Conservation (phyloP, 64 coral and sea anemone genomes). For the Astreopora myriophthalma region DNA sequence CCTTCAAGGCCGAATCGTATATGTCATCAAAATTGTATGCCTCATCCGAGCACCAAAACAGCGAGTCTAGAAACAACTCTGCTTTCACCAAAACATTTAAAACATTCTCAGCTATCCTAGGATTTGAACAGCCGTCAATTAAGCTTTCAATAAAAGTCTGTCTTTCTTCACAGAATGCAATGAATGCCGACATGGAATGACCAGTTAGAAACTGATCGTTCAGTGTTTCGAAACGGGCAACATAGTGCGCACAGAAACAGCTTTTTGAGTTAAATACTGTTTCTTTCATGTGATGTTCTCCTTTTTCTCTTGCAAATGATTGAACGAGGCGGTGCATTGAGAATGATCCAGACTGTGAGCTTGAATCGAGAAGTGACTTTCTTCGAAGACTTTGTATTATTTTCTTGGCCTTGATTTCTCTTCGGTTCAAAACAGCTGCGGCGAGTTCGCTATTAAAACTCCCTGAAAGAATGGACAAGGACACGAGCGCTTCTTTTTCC, state of each 20-base stretch:
- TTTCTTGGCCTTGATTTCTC: background rate
- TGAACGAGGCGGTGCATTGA: conserved; percentile 7
- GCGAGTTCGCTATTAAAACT: conserved; percentile 18
- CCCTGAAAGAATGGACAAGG: background rate
- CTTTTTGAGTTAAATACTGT: background rate
- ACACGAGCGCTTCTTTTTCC: background rate
- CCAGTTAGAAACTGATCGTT: background rate
- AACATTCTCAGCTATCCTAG: background rate
- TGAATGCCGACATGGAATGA: background rate
- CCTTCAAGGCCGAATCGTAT: background rate
- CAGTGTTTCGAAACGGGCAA: background rate
- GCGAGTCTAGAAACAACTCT: background rate
- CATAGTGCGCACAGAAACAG: background rate
- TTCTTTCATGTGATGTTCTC: background rate
- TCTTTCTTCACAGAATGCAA: conserved; percentile 1
- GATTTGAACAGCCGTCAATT: background rate
- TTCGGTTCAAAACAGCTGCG: background rate
- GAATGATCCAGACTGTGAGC: background rate
- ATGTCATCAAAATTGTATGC: background rate
- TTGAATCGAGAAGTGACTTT: conserved; percentile 29
- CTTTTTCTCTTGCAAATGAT: background rate
- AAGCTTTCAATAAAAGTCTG: background rate
- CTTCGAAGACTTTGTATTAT: background rate
- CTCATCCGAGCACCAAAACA: background rate
- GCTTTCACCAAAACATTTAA: background rate